Base-by-base conservation (phyloP, 1,140 invertebrate species). In the Leucophenga varia region DNA sequence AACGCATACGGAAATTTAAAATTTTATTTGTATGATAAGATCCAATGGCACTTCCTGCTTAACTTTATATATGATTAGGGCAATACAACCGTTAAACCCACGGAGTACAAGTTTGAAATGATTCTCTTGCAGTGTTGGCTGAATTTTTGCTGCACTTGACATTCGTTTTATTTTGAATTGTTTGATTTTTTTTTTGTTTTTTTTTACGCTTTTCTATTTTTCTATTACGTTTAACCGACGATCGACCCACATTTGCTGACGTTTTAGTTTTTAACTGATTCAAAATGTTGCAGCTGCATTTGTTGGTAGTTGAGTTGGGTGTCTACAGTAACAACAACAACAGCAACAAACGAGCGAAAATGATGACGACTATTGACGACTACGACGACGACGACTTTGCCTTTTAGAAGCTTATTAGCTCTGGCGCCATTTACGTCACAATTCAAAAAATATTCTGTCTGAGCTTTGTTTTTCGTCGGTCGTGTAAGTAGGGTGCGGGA, bases 181-280 rank as follows among this genome's bases (percentile, higher is more conserved):
- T n/a, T n/a, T n/a, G n/a, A n/a, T n/a, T n/a, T n/a, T n/a, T n/a
- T n/a, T n/a, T n/a, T n/a, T n/a, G n/a, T n/a, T n/a, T n/a, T n/a
- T n/a, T n/a, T n/a, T n/a, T n/a, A n/a, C n/a, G n/a, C n/a, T n/a
- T n/a, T n/a, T n/a, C n/a, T n/a, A n/a, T n/a, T n/a, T n/a, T n/a
- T n/a, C n/a, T n/a, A n/a, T n/a, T n/a, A n/a, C n/a, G n/a, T n/a
- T n/a, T n/a, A n/a, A n/a, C 32, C 19, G 37, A 57, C 14, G 51
- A 25, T 42, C 63, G 63, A 68, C 63, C 63, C 63, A 67, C 63
- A 65, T 67, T 59, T 57, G 59, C 36, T 57, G 43, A 35, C 47
- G 48, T 38, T 45, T 56, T 43, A 31, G n/a, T 52, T 37, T 61
- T 58, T 48, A 63, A 67, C 59, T 67, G 50, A 38, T 21, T 47